A percentile compares a stretch with the other conserved stretches of the same genome.
These are phyloP conservation scores for Lottia gigantea DNA, from an alignment of 2,888 invertebrate genomes.

Conservation along the genomic window DNA sequence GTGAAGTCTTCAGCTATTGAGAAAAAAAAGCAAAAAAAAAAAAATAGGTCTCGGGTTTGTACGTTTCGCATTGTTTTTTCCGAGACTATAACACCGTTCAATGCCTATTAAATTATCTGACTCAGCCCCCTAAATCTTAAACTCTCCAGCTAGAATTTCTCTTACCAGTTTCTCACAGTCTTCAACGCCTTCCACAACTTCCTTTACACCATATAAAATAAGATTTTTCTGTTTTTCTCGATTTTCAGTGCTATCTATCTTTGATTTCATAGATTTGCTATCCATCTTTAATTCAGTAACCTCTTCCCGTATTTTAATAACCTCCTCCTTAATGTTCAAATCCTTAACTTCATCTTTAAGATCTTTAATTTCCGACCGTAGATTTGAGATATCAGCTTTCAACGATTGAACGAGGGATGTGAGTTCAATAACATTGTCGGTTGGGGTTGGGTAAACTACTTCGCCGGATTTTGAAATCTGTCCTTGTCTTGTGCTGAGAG, in stretches of 20 bases:
- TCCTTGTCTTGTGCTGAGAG: too few relatives aligned
- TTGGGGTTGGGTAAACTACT: too few relatives aligned
- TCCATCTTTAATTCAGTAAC: not conserved
- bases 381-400: too few relatives aligned
- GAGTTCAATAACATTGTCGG: too few relatives aligned
- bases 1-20: conserved; percentile 2
- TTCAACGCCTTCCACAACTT: not conserved
- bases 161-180: not conserved
- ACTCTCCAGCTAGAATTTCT: not conserved
- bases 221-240: conserved; percentile 5
- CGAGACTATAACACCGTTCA: not conserved
- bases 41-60: not conserved
- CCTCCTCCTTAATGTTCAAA: not conserved
- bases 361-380: not conserved
- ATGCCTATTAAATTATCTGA: not conserved
- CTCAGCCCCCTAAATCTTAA: not conserved
- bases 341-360: not conserved
- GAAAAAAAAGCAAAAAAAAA: too few relatives aligned
- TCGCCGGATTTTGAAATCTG: too few relatives aligned
- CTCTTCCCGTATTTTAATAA: not conserved
- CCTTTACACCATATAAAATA: not conserved
- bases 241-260: conserved; percentile 1
- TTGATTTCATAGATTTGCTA: not conserved
- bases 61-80: not conserved
- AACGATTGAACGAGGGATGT: too few relatives aligned